Evolutionary conservation across 2,888 invertebrate genomes (phyloP), one percentile per base, ranked within the genome.

Genomic region (Sceliomorpha sp.): DNA sequence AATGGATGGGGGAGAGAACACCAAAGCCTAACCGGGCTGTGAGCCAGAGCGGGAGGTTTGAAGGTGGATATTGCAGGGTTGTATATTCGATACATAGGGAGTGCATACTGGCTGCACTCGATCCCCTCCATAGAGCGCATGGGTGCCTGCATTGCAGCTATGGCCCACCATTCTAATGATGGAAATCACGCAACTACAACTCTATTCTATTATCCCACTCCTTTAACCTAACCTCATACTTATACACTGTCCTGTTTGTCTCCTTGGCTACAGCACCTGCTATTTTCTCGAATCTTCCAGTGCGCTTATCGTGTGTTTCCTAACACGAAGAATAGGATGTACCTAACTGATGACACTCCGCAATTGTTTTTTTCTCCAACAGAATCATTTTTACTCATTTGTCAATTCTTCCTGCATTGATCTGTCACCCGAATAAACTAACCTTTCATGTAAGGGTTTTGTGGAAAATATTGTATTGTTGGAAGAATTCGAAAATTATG

Each of bases 61-160:
- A 73, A 58, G 68, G 68, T 73, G 71, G 71, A 60, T 68, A 72
- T 63, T 72, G 70, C 72, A 74, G 70, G 70, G 77, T 80, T 73
- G 67, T 62, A 69, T 62, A 58, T 50, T 45, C 62, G 67, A 63
- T 70, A 74, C 71, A 77, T 74, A 72, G 63, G 60, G 62, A 51
- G 71, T 69, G 60, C 45, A 70, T 60, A 62, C 70, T 51, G 72
- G 72, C 68, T 70, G 51, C 60, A 60, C 68, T 40, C 58, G 44
- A 14, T 14, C 59, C 55, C 75, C 74, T 48, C 74, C 73, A 75
- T 74, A 58, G 72, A 75, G 77, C 76, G 81, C 79, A 84, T 82
- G 76, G 81, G 75, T 77, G 76, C 81, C 86, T 85, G 85, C 86
- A 87, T 83, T 87, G 86, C 86, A 86, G 86, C 82, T 84, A 82